A percentile compares a stretch with the other conserved stretches of the same genome.
Evolutionary conservation across 2,888 invertebrate species (phyloP).

Genomic region (Eledona agricola): DNA sequence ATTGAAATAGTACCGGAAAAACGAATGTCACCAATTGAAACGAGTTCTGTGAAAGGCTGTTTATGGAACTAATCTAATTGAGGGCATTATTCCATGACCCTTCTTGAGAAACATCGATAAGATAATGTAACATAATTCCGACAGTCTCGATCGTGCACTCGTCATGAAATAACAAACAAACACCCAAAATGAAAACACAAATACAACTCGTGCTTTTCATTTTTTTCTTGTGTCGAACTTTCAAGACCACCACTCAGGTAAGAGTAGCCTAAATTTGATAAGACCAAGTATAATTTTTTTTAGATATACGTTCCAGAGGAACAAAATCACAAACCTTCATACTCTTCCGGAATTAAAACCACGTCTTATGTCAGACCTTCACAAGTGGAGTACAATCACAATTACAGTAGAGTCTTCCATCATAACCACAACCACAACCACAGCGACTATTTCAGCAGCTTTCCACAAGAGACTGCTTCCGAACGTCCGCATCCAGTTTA

Average conservation of each 20-base stretch:
- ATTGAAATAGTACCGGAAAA: not conserved
- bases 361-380: constrained; percentile 44
- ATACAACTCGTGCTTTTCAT: constrained; percentile 3
- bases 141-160: constrained; percentile 6
- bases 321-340: constrained; percentile 41
- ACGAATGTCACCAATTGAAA: too few relatives aligned
- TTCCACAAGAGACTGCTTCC: not conserved
- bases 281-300: constrained; percentile 6
- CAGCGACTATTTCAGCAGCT: not conserved
- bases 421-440: constrained; percentile 31
- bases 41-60: too few relatives aligned
- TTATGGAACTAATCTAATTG: constrained; percentile 16
- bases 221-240: not conserved
- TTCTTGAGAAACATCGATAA: constrained; percentile 21
- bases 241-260: constrained; percentile 3
- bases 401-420: constrained; percentile 55
- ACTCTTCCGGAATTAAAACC: constrained; percentile 54
- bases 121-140: constrained; percentile 23
- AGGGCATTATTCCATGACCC: constrained; percentile 32
- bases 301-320: constrained; percentile 42
- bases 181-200: constrained; percentile 1
- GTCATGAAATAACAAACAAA: constrained; percentile 7
- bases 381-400: constrained; percentile 50
- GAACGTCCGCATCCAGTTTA: constrained; percentile 42
- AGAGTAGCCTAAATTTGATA: not conserved